Percentiles rank a stretch among this genome's conserved stretches.
phyloP scores from a whole-genome alignment of 2,113 vertebrate species.

The Erpornis zantholeuca region DNA sequence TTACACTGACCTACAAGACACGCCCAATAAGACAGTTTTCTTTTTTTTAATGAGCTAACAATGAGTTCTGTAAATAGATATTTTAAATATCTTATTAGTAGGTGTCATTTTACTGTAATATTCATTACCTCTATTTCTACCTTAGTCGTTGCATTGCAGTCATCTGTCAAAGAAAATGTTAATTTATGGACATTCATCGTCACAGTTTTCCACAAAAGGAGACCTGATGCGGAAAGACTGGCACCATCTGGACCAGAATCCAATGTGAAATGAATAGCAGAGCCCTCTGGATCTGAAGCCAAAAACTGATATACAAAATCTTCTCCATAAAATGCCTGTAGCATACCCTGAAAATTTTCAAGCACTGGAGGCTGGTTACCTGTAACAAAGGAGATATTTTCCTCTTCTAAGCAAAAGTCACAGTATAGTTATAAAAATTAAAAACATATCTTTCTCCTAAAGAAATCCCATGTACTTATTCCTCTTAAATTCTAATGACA shows the following conservation, averaged over 20 bases:
- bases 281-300: conserved; percentile 86
- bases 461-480: neutral
- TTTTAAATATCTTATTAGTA: neutral
- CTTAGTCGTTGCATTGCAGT: conserved; percentile 77
- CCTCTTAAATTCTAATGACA: neutral
- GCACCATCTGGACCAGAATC: conserved; percentile 79
- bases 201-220: conserved; percentile 81
- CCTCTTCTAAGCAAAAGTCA: neutral
- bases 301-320: conserved; percentile 82
- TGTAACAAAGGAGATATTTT: conserved; percentile 65
- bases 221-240: conserved; percentile 80
- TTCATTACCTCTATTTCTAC: conserved; percentile 76
- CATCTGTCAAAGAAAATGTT: conserved; percentile 77
- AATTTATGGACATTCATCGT: conserved; percentile 67
- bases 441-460: neutral
- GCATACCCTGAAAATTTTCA: conserved; percentile 59
- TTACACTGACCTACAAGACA: conserved; percentile 80
- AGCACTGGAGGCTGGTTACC: conserved; percentile 82
- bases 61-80: neutral
- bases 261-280: conserved; percentile 77
- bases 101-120: neutral
- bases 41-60: neutral
- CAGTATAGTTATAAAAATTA: neutral
- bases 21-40: conserved; percentile 12
- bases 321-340: conserved; percentile 83